Base-by-base conservation (phyloP, 2,797 vertebrate species). In the Cirrhinus molitorella region DNA sequence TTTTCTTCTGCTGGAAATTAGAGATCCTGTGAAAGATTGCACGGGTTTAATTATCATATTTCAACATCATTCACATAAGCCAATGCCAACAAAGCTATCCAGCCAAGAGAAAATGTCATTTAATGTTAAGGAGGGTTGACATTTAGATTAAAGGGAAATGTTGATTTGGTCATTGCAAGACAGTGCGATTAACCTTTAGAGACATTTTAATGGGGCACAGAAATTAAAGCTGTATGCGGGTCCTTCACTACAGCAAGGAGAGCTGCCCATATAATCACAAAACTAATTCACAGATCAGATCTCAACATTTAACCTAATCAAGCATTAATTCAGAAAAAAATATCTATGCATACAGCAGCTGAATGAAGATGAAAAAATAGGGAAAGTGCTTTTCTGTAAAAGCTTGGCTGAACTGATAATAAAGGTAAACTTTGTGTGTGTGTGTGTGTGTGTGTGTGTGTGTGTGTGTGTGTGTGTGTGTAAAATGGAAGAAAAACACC, bases 1-100 rank as follows among this genome's bases (percentile, higher is more conserved):
- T 99, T 86, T 92, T 95, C 92, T 92, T 89, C 83, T 90, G 89
- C 85, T 86, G 85, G 81, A 25, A 59, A 25, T 77, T 59, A 59
- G 23, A 79, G 63, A 75, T 84, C 82, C 86, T 87, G 85, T 23
- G 89, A 10, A 65, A 51, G 6, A 86, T 14, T 85, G 1, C 2
- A 53, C 0, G 3, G 25, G 23, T 73, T 67, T 67, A 57, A 74
- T 82, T n/a, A 37, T 81, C 13, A 81, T 37, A 65, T 28, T 53
- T 74, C 61, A 81, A 65, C 16, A 65, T 74, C 31, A 66, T 28
- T 73, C n/a, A 16, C 16, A 34, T n/a, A 74, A 73, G 45, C 70
- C 45, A 63, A 65, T 25, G 5, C 31, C 37, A 72, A 34, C 21
- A 34, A 49, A 61, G 59, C 45, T 49, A 72, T 47, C 40, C 55